Conservation (phyloP, 1,140 invertebrate species). For the Atta cephalotes region DNA sequence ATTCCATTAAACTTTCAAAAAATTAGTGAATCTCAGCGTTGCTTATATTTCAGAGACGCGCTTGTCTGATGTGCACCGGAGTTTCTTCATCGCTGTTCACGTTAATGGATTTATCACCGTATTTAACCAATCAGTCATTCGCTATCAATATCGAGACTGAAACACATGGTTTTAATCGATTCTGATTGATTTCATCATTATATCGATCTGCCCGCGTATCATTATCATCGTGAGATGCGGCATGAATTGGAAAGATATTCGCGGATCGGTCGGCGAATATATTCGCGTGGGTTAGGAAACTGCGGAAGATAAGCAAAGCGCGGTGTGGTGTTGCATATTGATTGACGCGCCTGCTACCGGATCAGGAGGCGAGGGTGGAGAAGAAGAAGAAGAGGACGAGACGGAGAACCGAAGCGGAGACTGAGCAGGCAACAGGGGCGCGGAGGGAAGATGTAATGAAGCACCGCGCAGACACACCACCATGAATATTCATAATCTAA, state of each 20-base stretch:
- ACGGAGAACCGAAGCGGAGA: conserved; percentile 68
- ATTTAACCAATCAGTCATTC: conserved; percentile 57
- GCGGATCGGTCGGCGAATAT: conserved; percentile 50
- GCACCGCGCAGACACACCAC: conserved; percentile 85
- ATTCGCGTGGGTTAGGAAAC: conserved; percentile 65
- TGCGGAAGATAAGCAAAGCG: conserved; percentile 85
- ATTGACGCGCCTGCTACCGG: conserved; percentile 81
- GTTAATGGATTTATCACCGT: conserved; percentile 61
- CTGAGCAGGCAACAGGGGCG: conserved; percentile 49
- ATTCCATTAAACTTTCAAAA: conserved; percentile 40
- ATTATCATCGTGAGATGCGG: conserved; percentile 10
- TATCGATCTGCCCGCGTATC: conserved; percentile 24
- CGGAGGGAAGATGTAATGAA: conserved; percentile 85
- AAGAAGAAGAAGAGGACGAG: conserved; percentile 72
- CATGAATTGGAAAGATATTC: conserved; percentile 51
- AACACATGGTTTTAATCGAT: conserved; percentile 8
- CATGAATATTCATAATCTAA: conserved; percentile 87
- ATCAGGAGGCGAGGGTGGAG: conserved; percentile 73
- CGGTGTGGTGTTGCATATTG: conserved; percentile 85
- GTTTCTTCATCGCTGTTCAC: conserved; percentile 18
- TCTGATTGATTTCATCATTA: conserved; percentile 4
- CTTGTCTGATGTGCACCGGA: conserved; percentile 31
- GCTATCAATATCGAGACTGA: conserved; percentile 33
- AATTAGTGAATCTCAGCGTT: conserved; percentile 54
- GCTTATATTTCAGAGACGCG: conserved; percentile 56